A percentile compares a stretch with the other conserved stretches of the same genome.
These are phyloP conservation scores for Distichodus sexfasciatus DNA, from an alignment of 2,797 vertebrate genomes.

Conservation along the genomic window DNA sequence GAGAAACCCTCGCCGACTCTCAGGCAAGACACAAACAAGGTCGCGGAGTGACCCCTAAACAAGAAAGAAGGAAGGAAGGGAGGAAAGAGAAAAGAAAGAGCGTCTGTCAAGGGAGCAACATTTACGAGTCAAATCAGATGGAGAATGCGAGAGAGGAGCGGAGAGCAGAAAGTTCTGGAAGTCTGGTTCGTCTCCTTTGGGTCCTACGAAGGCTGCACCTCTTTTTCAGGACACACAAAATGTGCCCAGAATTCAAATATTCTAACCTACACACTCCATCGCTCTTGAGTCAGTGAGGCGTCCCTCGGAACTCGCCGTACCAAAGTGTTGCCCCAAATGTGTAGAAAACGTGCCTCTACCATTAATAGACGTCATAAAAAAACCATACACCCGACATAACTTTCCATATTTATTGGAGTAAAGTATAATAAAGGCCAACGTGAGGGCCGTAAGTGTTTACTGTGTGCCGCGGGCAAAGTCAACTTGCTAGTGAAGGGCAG, in stretches of 20 bases:
- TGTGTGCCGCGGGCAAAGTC: neutral
- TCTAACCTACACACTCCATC: neutral
- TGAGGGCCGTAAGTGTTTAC: neutral
- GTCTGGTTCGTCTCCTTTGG: neutral
- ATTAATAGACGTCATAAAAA: neutral
- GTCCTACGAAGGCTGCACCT: neutral
- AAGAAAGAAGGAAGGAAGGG: constrained; percentile 6
- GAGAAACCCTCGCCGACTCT: constrained; percentile 45
- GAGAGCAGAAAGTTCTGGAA: neutral
- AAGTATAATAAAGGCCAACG: no score
- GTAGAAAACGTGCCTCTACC: neutral
- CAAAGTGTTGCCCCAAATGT: neutral
- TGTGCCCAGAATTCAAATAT: constrained; percentile 22
- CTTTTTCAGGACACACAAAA: constrained; percentile 10
- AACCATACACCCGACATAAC: no score
- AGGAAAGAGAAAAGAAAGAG: neutral
- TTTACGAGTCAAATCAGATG: constrained; percentile 7
- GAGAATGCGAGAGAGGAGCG: neutral
- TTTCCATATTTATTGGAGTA: no score
- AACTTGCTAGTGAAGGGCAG: neutral
- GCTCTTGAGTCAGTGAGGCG: neutral
- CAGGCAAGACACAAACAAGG: constrained; percentile 72
- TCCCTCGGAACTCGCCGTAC: neutral
- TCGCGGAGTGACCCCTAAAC: constrained; percentile 65
- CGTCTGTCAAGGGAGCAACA: neutral